Conservation (phyloP, 2,113 vertebrate genomes). For the Callocephalon fimbriatum region DNA sequence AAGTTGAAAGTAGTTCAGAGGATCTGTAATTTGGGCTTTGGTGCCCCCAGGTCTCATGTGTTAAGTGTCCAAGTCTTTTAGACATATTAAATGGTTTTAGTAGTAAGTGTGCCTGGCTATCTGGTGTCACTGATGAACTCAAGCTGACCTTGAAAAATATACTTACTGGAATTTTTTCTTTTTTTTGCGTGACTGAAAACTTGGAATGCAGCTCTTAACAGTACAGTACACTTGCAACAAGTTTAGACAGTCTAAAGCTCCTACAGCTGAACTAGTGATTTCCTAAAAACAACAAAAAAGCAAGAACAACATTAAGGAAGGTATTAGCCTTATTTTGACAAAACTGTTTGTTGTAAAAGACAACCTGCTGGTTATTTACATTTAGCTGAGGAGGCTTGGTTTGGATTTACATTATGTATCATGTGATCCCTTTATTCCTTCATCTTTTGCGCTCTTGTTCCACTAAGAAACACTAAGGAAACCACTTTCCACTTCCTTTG, state of each 20-base stretch:
- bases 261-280: neutral
- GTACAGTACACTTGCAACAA: conserved; percentile 14
- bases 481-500: neutral
- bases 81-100: neutral
- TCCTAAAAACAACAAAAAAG: conserved; percentile 23
- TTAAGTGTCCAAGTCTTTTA: neutral
- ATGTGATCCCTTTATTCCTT: neutral
- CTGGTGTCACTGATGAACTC: conserved; percentile 13
- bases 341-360: conserved; percentile 2
- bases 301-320: conserved; percentile 15
- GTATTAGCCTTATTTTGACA: conserved; percentile 45
- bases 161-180: neutral
- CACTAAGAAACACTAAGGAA: neutral
- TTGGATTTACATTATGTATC: neutral
- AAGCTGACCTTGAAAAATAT: conserved; percentile 46
- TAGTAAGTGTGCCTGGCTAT: neutral
- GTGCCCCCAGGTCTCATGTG: neutral
- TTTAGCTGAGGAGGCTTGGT: neutral
- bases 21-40: neutral
- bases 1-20: neutral
- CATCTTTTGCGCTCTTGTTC: neutral
- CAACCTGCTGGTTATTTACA: neutral
- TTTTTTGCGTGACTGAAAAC: conserved; percentile 24
- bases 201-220: conserved; percentile 35
- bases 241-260: conserved; percentile 46